Conservation (phyloP, 2,797 vertebrate species). For the Somateria mollissima region DNA sequence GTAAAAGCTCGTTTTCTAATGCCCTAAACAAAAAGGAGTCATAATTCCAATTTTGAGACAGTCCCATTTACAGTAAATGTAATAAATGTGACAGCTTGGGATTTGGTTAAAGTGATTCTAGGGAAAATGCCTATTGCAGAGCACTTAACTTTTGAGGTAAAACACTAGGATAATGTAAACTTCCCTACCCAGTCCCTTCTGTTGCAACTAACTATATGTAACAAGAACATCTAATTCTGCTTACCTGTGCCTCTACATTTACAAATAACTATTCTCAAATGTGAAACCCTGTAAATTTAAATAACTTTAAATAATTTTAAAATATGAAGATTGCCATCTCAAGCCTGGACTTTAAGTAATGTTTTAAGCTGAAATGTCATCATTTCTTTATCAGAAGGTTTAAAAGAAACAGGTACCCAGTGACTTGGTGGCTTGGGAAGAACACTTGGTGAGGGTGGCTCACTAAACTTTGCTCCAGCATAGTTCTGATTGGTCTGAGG, state of each 20-base stretch:
- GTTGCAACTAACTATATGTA: conserved; percentile 5
- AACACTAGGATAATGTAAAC: background rate
- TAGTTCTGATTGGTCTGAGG: conserved; percentile 89
- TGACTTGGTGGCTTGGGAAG: conserved; percentile 96
- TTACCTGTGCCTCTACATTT: background rate
- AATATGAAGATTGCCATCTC: conserved; percentile 54
- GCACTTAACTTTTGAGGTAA: conserved; percentile 19
- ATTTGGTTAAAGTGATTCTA: background rate
- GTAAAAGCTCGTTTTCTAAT: background rate
- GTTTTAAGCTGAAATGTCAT: conserved; percentile 98
- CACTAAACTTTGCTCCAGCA: conserved; percentile 96
- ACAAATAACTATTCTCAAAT: conserved; percentile 6
- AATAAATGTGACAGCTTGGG: background rate
- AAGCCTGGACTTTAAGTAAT: conserved; percentile 96
- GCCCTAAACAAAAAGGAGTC: background rate
- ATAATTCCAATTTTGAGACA: background rate
- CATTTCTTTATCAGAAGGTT: conserved; percentile 91
- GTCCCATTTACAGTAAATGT: background rate
- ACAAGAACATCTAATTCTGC: background rate
- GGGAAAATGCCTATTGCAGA: background rate
- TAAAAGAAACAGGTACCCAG: conserved; percentile 92
- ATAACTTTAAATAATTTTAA: background rate
- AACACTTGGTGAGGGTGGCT: conserved; percentile 95
- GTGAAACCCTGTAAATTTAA: conserved; percentile 33
- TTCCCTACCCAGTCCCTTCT: background rate